These are phyloP conservation scores for Calcarius ornatus DNA, from an alignment of 2,113 vertebrate species.

Conservation along the genomic window DNA sequence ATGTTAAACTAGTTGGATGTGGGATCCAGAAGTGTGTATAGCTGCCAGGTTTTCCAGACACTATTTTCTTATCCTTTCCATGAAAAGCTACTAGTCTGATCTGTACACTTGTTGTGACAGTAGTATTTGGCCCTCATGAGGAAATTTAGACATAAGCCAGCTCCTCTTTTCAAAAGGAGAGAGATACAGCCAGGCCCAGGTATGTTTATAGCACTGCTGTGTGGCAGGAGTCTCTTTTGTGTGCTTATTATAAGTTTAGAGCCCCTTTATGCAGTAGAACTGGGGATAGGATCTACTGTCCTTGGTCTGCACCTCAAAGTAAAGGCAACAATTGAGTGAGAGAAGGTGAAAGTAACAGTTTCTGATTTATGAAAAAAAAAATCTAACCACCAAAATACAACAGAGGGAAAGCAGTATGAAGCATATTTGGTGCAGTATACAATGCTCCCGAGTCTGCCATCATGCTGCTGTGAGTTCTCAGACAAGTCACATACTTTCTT, in stretches of 20 bases:
- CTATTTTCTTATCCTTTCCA: not conserved
- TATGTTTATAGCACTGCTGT: not conserved
- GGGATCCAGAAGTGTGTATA: not conserved
- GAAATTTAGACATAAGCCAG: not conserved
- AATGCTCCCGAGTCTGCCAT: not conserved
- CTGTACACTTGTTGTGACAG: not conserved
- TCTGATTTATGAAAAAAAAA: not conserved
- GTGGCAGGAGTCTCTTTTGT: not conserved
- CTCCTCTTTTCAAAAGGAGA: not conserved
- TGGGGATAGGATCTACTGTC: not conserved
- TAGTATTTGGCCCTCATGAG: not conserved
- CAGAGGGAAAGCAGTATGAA: not conserved
- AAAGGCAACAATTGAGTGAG: not conserved
- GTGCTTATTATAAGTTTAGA: not conserved
- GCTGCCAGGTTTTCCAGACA: not conserved
- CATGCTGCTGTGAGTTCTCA: not conserved
- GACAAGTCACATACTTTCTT: not conserved
- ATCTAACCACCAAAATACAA: not conserved
- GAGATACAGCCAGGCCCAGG: fast-evolving
- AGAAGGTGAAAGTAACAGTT: not conserved
- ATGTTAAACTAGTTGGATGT: fast-evolving
- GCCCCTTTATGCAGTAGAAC: not conserved
- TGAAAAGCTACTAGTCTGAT: not conserved
- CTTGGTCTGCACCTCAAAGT: not conserved
- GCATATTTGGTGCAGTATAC: not conserved